These are phyloP conservation scores for Caenorhabditis macrosperma DNA, from an alignment of 2,888 invertebrate species.

Conservation along the genomic window DNA sequence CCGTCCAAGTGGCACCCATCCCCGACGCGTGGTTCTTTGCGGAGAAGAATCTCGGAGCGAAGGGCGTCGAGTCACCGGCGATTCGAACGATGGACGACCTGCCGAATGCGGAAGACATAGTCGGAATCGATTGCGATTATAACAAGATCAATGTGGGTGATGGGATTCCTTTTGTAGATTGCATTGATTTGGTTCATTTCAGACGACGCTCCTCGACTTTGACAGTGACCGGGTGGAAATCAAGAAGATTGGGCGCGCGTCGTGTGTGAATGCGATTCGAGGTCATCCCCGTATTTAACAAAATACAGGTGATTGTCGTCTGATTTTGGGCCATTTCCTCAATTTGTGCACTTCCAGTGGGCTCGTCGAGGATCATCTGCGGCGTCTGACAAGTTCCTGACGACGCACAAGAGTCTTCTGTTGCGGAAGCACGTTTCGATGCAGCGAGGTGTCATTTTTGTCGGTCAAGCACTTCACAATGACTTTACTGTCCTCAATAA, in stretches of 20 bases:
- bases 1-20: slow-evolving; percentile 16
- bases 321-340: too few species aligned
- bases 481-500: slow-evolving; percentile 92
- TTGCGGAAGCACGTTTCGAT: slow-evolving; percentile 89
- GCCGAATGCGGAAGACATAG: slow-evolving; percentile 84
- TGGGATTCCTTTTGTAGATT: too few species aligned
- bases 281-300: slow-evolving; percentile 87
- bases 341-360: slow-evolving; percentile 86
- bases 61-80: slow-evolving; percentile 29
- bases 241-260: slow-evolving; percentile 87
- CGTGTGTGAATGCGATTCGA: slow-evolving; percentile 85
- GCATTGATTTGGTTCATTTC: too few species aligned
- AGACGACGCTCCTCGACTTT: slow-evolving; percentile 25
- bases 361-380: slow-evolving; percentile 90
- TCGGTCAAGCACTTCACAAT: slow-evolving; percentile 92
- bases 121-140: slow-evolving; percentile 93
- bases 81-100: slow-evolving; percentile 18
- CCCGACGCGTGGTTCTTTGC: slow-evolving; percentile 57
- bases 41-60: slow-evolving; percentile 60
- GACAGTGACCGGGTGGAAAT: slow-evolving; percentile 4
- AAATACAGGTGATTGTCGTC: slow-evolving; percentile 87
- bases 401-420: slow-evolving; percentile 89
- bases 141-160: too few species aligned
- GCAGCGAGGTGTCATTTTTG: slow-evolving; percentile 89
- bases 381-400: slow-evolving; percentile 90